Evolutionary conservation across 2,888 invertebrate genomes (phyloP), one percentile per base, ranked within the genome.

Genomic region (Leptogaster cylindrica): DNA sequence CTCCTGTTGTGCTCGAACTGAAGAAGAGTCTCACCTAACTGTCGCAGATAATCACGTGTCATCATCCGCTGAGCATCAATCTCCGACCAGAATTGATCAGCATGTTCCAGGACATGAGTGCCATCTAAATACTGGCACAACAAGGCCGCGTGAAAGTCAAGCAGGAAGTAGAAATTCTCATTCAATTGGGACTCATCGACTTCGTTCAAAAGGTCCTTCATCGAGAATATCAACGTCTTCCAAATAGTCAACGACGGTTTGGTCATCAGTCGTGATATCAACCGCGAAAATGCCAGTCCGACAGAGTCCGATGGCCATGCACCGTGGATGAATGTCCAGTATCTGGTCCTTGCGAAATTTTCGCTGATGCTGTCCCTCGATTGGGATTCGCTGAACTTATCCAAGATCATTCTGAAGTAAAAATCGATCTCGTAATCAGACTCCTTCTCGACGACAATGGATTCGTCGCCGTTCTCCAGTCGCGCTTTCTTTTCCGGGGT

Each of bases 201-300:
- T 8, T 18, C 16, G 2, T 68, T 28, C 8, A 68, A 23, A n/a
- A n/a, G 46, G 1, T 72, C 71, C 0, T 71, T 67, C 2, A 81
- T 71, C 1, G 73, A 71, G 68, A 74, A 78, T 8, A 79, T 68
- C 20, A 80, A 68, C 2, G 76, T 75, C 48, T 78, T 77, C 80
- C 81, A 81, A 10, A 81, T 76, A 2, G 77, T 76, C 31, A 81
- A 66, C 1, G 81, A 78, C 1, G 79, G 79, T 63, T 79, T 80
- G 1, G 78, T 76, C 71, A 77, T 76, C 0, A 81, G 68, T 2
- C 75, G 74, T 2, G 76, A 74, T 1, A 81, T 72, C 1, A 80
- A 73, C 31, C 76, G 76, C 0, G 77, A 77, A 55, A 81, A 80
- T 1, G 75, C 74, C 3, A 68, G 67, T 0, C 81, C 80, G 0